Evolutionary conservation across 2,113 vertebrate species (phyloP).

Genomic region (Taurulus bubalis): DNA sequence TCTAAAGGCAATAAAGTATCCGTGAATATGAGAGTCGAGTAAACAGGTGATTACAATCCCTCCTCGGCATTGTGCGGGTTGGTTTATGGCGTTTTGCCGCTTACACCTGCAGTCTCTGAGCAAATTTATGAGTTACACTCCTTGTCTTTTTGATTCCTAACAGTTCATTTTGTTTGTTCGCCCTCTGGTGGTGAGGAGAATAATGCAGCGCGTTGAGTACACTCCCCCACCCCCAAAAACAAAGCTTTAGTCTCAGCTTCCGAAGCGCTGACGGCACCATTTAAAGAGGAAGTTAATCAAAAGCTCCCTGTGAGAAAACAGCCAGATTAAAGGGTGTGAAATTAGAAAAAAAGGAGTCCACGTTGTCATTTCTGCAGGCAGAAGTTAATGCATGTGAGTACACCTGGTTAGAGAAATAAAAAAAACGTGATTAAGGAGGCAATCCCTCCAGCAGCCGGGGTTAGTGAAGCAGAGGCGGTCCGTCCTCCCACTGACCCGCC

Average conservation of each 20-base stretch:
- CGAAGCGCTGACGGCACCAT: neutral
- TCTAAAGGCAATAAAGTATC: too few species aligned
- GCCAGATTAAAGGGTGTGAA: neutral
- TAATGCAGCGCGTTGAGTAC: too few species aligned
- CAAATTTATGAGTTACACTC: too few species aligned
- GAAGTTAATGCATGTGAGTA: slow-evolving; percentile 10
- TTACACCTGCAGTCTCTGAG: too few species aligned
- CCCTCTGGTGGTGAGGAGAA: too few species aligned
- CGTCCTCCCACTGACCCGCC: slow-evolving; percentile 71
- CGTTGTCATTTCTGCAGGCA: neutral
- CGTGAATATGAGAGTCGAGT: too few species aligned
- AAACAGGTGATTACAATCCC: too few species aligned
- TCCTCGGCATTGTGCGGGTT: too few species aligned
- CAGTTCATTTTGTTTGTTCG: too few species aligned
- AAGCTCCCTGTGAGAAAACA: slow-evolving; percentile 3
- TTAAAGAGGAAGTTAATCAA: neutral
- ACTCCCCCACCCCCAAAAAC: too few species aligned
- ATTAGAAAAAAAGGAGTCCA: neutral
- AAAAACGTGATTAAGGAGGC: neutral
- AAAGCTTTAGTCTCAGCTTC: neutral
- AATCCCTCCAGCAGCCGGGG: neutral
- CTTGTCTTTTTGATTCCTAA: too few species aligned
- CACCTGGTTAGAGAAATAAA: slow-evolving; percentile 38
- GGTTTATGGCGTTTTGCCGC: too few species aligned
- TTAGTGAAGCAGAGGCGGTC: slow-evolving; percentile 32